Base-by-base conservation (phyloP, 2,113 vertebrate species). In the Dicentrarchus labrax region DNA sequence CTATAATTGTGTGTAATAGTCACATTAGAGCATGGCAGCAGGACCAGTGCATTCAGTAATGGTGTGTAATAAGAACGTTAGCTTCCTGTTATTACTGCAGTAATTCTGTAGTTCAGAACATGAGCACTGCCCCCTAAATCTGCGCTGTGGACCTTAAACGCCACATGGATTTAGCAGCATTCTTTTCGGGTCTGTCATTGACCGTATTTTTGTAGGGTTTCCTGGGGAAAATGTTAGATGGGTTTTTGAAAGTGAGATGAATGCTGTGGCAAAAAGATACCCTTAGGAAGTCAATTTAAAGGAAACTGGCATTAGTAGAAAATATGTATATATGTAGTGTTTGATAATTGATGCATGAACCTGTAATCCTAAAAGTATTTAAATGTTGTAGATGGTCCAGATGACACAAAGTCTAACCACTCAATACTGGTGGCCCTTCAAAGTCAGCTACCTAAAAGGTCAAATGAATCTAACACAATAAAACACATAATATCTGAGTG, bases 81-180 rank as follows among this genome's bases (percentile, higher is more conserved):
- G 75, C 82, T 93, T 94, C 91, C 91, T 95, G 92, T 83, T 92
- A 90, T 93, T 94, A 90, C 59, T n/a, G 82, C 61, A 78, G 83
- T 84, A 67, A 84, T 82, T 59, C 75, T 72, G 59, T 16, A 83
- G 61, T 17, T 65, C 36, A 68, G 83, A 39, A 24, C 60, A 21
- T 13, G 30, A 78, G 67, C 53, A 24, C 71, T 39, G 61, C 65
- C 59, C 39, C 39, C 80, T 61, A 68, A 16, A 89, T 72, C 67
- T n/a, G 16, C 72, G 50, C 71, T 8, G 39, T 60, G 67, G 54
- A 41, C 57, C 64, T 61, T 24, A 64, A 81, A 85, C 3, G 13
- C 65, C 36, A 60, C 82, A 38, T 57, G 24, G 47, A 36, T 73
- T 61, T 30, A 51, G 56, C n/a, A 39, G 53, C 39, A 57, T 69